phyloP scores from a whole-genome alignment of 2,113 vertebrate species.

The Chaetodon trifascialis region DNA sequence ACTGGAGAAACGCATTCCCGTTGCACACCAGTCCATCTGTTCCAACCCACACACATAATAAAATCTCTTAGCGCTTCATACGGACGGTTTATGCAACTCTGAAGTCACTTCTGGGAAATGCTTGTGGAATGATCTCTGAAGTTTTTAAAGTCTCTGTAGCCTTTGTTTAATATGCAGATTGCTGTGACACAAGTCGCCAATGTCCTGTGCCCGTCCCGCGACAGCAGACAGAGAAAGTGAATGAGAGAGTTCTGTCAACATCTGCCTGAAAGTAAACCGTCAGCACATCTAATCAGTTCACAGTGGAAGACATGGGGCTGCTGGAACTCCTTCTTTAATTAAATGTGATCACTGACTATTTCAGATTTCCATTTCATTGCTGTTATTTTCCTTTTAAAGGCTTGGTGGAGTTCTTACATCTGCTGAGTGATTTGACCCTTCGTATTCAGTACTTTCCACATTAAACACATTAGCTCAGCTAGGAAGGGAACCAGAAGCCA shows the following conservation, averaged over 20 bases:
- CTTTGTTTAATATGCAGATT: conserved; percentile 21
- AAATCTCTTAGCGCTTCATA: conserved; percentile 61
- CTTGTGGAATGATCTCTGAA: conserved; percentile 3
- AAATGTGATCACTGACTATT: background rate
- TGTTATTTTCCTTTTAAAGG: background rate
- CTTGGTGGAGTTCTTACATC: background rate
- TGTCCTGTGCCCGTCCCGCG: background rate
- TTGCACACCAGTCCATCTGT: conserved; percentile 60
- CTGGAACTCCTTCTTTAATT: background rate
- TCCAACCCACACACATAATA: conserved; percentile 66
- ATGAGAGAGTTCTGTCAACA: background rate
- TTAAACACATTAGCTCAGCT: background rate
- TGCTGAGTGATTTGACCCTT: background rate
- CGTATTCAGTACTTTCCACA: background rate
- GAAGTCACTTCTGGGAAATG: conserved; percentile 60
- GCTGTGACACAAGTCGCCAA: background rate
- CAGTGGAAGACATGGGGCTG: background rate
- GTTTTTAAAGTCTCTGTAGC: conserved; percentile 20
- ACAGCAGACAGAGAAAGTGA: background rate
- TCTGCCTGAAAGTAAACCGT: background rate
- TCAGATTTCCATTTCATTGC: background rate
- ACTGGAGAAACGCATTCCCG: conserved; percentile 43
- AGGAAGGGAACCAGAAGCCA: background rate
- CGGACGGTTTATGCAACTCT: conserved; percentile 57
- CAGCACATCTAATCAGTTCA: background rate